Base-by-base conservation (phyloP, 1,140 invertebrate genomes). In the Drosophila guanche region DNA sequence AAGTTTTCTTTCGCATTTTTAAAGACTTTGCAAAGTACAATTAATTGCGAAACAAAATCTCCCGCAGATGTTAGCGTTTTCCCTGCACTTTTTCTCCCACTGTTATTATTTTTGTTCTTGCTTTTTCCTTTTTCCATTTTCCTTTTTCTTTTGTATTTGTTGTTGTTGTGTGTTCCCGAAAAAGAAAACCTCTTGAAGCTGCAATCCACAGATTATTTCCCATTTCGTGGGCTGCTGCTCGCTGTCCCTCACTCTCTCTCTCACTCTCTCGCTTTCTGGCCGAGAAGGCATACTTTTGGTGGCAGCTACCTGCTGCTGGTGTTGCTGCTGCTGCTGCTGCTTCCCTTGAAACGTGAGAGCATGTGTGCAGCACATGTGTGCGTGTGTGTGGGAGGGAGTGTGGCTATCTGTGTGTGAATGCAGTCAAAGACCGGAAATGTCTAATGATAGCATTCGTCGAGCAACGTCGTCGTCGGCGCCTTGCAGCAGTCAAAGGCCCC, bases 361-460 rank as follows among this genome's bases (percentile, higher is more conserved):
- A 65, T 66, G 65, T 65, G 60, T 66, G 61, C 61, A 41, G 48
- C 65, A 67, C 40, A 46, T 47, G 50, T 33, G 16, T 10, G 22
- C 14, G 10, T 23, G 46, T 59, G 46, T 29, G 66, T 42, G 10
- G 33, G 33, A 12, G 33, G 8, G 33, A 37, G 33, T 37, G 33
- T 10, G 33, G 10, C 33, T 37, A 37, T 37, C 33, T 12, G 33
- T 56, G 43, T 10, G 29, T 61, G 69, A 74, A 48, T 66, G 65
- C 46, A 65, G 59, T 20, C 61, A 70, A 66, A 70, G 80, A 68
- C 80, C 80, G 80, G 80, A 84, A 85, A 85, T 80, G 76, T 73
- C 62, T 76, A 80, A 84, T 76, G 76, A 85, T 58, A 65, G 65
- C 55, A 40, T 50, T 56, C 67, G 57, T 25, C 54, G 45, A 54